Evolutionary conservation across 2,797 vertebrate species (phyloP).

Genomic region (Poeciliopsis infans): DNA sequence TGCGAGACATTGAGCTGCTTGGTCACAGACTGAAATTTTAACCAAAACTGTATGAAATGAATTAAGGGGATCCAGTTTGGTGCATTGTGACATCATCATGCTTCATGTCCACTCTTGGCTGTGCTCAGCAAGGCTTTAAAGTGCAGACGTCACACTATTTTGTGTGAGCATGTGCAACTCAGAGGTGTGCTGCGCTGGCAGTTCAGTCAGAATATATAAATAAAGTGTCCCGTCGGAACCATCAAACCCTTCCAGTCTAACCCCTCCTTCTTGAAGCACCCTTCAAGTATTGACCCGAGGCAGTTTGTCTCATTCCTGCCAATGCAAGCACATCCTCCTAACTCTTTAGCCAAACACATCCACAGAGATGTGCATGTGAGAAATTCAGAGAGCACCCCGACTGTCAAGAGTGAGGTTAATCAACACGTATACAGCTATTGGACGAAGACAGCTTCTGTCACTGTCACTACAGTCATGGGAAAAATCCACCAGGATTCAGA

Average conservation of each 20-base stretch:
- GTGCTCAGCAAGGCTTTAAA: constrained; percentile 51
- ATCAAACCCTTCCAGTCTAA: constrained; percentile 31
- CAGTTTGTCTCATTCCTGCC: constrained; percentile 74
- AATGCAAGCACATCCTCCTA: constrained; percentile 65
- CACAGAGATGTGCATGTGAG: constrained; percentile 7
- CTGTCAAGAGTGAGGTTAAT: constrained; percentile 19
- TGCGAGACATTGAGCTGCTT: constrained; percentile 7
- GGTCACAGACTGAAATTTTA: neutral
- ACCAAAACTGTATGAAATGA: neutral
- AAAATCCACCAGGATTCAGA: neutral
- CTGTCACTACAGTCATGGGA: neutral
- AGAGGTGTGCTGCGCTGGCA: constrained; percentile 71
- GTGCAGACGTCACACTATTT: constrained; percentile 67
- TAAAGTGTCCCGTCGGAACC: constrained; percentile 58
- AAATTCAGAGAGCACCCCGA: constrained; percentile 11
- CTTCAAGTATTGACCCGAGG: constrained; percentile 66
- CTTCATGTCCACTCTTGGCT: constrained; percentile 20
- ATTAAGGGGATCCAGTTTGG: neutral
- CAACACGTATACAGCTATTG: neutral
- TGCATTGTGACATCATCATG: constrained; percentile 31
- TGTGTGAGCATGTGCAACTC: constrained; percentile 54
- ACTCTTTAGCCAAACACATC: constrained; percentile 40
- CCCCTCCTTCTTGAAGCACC: constrained; percentile 18
- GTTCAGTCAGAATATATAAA: constrained; percentile 67
- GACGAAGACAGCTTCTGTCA: neutral